Evolutionary conservation across 2,797 vertebrate genomes (phyloP), one percentile per base, ranked within the genome.

Genomic region (Basileuterus tristriatus): DNA sequence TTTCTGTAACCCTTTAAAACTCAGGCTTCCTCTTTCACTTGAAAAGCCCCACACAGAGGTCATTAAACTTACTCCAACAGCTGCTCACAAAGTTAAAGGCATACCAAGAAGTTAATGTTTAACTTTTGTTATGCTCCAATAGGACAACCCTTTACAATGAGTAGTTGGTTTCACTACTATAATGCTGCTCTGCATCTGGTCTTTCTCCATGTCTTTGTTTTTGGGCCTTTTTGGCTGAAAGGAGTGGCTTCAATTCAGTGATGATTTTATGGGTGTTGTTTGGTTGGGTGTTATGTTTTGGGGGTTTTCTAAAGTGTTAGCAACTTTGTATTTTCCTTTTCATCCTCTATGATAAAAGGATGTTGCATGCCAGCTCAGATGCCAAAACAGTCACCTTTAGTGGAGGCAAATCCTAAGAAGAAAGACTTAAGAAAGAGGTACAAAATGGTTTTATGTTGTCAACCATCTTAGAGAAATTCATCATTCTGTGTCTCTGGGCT

Each of bases 381-480:
- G 7, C 9, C 0, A 0, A 72, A 83, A 8, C 3, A 1, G 3
- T 62, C 23, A 24, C 53, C 14, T 3, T 87, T 87, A 68, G 17
- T 24, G 55, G 19, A 81, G 30, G 22, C 16, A 89, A 62, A 62
- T 63, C 7, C 4, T 23, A 65, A 92, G 21, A 13, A 58, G 49
- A 9, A 85, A 5, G 5, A 24, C 3, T 60, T 60, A 11, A 26
- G 34, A 7, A 3, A 70, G n/a, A 87, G n/a, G 12, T 86, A 53
- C 39, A 17, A 53, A 58, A 36, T 17, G 10, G 6, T 36, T 81
- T 83, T 34, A 6, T 60, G 0, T 43, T 53, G 2, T 36, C 50
- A 74, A 39, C 5, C 16, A 0, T 34, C 41, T 58, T n/a, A 20
- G 22, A 71, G 68, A 80, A 70, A 39, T 1, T 1, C 0, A 0